Conservation (phyloP, 2,888 invertebrate species). For the Parnassius mnemosyne region DNA sequence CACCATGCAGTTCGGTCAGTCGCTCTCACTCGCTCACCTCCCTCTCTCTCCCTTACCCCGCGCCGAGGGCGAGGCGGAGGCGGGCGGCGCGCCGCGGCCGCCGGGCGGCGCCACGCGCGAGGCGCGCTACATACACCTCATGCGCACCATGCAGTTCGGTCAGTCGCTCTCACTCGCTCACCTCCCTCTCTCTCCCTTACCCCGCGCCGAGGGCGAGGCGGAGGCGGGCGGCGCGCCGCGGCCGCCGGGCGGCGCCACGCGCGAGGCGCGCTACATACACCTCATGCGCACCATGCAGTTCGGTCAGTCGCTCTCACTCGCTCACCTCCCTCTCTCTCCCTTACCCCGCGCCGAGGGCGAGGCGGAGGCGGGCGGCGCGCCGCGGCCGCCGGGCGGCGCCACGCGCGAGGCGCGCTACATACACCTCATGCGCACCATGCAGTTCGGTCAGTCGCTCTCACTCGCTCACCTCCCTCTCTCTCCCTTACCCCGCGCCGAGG, state of each 20-base stretch:
- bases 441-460: no score
- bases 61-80: slow-evolving; percentile 56
- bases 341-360: slow-evolving; percentile 59
- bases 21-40: no score
- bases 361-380: slow-evolving; percentile 55
- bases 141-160: slow-evolving; percentile 79
- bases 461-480: no score
- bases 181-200: no score
- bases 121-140: slow-evolving; percentile 89
- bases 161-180: no score
- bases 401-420: slow-evolving; percentile 84
- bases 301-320: no score
- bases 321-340: no score
- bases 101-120: slow-evolving; percentile 62
- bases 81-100: slow-evolving; percentile 57
- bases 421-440: slow-evolving; percentile 87
- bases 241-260: slow-evolving; percentile 53
- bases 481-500: slow-evolving; percentile 54
- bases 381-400: slow-evolving; percentile 56
- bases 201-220: slow-evolving; percentile 56
- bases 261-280: slow-evolving; percentile 86
- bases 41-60: no score
- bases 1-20: slow-evolving; percentile 36
- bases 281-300: slow-evolving; percentile 84
- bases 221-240: slow-evolving; percentile 60